phyloP scores from a whole-genome alignment of 1,140 invertebrate genomes.

The Hylaeus volcanicus region DNA sequence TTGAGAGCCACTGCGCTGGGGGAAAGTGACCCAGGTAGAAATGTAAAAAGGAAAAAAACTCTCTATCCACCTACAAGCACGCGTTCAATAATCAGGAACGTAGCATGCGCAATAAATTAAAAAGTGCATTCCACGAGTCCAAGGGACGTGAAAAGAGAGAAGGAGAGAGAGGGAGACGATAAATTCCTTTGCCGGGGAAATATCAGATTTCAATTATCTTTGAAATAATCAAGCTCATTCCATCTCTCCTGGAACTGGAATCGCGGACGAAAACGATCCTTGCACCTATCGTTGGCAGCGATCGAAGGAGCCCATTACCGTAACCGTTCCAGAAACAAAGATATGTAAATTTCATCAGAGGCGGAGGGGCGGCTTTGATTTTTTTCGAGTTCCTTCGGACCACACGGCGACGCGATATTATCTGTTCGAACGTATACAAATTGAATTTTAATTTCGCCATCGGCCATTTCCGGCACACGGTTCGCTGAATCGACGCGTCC shows the following conservation, averaged over 20 bases:
- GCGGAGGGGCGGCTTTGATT: background rate
- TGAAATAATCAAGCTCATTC: conserved; percentile 17
- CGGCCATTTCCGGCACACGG: conserved; percentile 17
- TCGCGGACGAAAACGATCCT: conserved; percentile 1
- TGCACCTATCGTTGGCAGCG: background rate
- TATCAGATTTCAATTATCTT: conserved; percentile 44
- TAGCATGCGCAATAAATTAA: background rate
- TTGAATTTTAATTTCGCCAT: conserved; percentile 37
- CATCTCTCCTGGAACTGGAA: background rate
- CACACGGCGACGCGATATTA: conserved; percentile 1
- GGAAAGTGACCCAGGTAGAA: background rate
- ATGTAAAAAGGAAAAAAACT: background rate
- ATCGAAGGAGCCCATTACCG: conserved; percentile 10
- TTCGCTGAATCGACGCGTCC: background rate
- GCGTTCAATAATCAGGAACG: background rate
- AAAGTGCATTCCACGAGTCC: background rate
- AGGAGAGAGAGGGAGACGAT: background rate
- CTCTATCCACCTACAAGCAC: background rate
- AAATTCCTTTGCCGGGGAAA: conserved; percentile 9
- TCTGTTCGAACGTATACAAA: conserved; percentile 6
- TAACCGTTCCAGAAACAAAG: conserved; percentile 16
- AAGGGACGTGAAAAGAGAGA: background rate
- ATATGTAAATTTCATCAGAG: conserved; percentile 11
- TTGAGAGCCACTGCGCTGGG: no score
- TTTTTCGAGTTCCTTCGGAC: background rate